A percentile compares a stretch with the other conserved stretches of the same genome.
phyloP scores from a whole-genome alignment of 2,888 invertebrate genomes.

The Eustalomyia histrio region DNA sequence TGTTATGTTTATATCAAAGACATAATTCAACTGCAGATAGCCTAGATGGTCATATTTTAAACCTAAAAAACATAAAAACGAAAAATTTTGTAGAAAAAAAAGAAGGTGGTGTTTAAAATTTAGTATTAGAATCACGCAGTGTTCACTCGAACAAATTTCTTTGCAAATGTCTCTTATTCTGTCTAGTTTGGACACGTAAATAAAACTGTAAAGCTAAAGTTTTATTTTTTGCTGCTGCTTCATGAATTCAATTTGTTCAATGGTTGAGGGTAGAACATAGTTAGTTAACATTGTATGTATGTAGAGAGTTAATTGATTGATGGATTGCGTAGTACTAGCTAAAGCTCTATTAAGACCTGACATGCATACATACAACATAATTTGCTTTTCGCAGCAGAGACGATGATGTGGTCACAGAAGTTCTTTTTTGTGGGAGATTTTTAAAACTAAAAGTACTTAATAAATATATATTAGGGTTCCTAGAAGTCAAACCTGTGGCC shows the following conservation, averaged over 20 bases:
- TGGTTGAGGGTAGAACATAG: conserved; percentile 25
- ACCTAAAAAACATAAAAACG: neutral
- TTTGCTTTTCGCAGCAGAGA: conserved; percentile 8
- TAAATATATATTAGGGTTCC: no score
- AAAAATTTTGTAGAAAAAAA: neutral
- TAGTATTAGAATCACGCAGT: conserved; percentile 60
- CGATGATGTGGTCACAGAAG: neutral
- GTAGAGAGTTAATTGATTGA: conserved; percentile 62
- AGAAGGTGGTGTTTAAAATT: conserved; percentile 51
- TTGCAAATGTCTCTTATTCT: conserved; percentile 20
- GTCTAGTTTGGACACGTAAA: conserved; percentile 44
- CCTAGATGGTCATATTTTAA: conserved; percentile 20
- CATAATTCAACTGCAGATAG: conserved; percentile 60
- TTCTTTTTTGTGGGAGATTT: neutral
- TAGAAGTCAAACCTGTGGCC: no score
- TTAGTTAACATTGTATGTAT: conserved; percentile 50
- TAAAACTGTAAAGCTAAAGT: conserved; percentile 42
- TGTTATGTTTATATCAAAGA: conserved; percentile 22
- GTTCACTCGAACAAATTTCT: conserved; percentile 42
- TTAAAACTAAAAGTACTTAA: neutral
- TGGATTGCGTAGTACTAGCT: conserved; percentile 61
- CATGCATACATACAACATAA: conserved; percentile 59
- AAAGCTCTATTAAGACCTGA: conserved; percentile 58
- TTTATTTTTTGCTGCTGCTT: conserved; percentile 15
- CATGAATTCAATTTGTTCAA: conserved; percentile 53